Evolutionary conservation across 2,888 invertebrate species (phyloP).

Genomic region (Sycophila texana): DNA sequence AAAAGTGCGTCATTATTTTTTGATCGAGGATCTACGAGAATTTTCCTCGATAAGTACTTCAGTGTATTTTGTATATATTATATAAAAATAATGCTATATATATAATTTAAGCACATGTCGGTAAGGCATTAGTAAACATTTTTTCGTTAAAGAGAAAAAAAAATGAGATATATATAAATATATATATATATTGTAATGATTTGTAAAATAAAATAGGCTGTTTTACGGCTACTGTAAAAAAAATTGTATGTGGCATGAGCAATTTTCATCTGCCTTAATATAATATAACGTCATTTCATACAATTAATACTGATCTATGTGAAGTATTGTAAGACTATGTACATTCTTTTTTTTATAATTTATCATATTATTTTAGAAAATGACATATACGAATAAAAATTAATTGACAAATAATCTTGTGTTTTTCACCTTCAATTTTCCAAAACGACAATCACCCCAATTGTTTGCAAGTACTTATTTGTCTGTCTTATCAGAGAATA

Average conservation of each 20-base stretch:
- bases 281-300: constrained; percentile 40
- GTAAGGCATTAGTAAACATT: constrained; percentile 34
- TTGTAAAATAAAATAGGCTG: constrained; percentile 45
- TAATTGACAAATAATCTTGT: neutral
- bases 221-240: constrained; percentile 42
- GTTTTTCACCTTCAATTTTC: constrained; percentile 1
- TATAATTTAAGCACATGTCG: constrained; percentile 36
- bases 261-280: constrained; percentile 43
- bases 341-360: constrained; percentile 56
- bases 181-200: constrained; percentile 40
- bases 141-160: constrained; percentile 52
- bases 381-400: constrained; percentile 44
- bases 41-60: constrained; percentile 38
- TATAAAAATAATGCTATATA: constrained; percentile 38
- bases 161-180: constrained; percentile 28
- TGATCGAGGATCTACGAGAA: constrained; percentile 10
- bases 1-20: constrained; percentile 42
- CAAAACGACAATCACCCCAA: neutral
- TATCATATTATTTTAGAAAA: constrained; percentile 53
- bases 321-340: constrained; percentile 49
- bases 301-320: constrained; percentile 40
- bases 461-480: too few species aligned
- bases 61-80: constrained; percentile 50
- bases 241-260: constrained; percentile 39
- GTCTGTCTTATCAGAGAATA: too few species aligned